Conservation (phyloP, 2,888 invertebrate genomes). For the Hypercompe scribonia region DNA sequence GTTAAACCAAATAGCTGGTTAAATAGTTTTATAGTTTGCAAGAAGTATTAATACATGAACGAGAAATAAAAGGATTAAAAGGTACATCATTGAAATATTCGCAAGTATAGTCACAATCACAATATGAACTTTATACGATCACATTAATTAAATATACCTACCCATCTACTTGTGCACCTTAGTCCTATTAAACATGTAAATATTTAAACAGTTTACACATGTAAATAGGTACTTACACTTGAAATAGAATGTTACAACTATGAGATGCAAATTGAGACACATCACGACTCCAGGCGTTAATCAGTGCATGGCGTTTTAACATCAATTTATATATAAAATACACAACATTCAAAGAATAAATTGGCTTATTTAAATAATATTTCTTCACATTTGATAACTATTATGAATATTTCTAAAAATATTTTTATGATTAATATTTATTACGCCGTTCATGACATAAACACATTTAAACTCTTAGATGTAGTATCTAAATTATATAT, state of each 20-base stretch:
- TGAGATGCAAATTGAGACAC: constrained; percentile 69
- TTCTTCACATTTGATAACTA: constrained; percentile 12
- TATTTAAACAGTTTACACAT: constrained; percentile 23
- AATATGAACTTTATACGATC: background rate
- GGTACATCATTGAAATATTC: background rate
- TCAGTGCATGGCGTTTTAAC: constrained; percentile 50
- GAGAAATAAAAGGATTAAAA: too few species aligned
- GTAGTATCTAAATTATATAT: too few species aligned
- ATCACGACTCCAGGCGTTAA: constrained; percentile 78
- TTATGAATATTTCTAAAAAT: constrained; percentile 3
- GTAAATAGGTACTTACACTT: constrained; percentile 21
- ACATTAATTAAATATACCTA: background rate
- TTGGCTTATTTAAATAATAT: constrained; percentile 1
- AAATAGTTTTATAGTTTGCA: too few species aligned
- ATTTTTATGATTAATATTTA: background rate
- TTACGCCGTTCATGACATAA: too few species aligned
- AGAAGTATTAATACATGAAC: too few species aligned
- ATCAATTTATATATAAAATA: constrained; percentile 24
- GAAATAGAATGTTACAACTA: constrained; percentile 29
- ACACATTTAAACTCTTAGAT: too few species aligned
- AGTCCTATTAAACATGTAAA: constrained; percentile 33
- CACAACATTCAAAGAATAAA: constrained; percentile 13
- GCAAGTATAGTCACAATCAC: background rate
- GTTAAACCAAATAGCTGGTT: too few species aligned
- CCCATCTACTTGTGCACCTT: constrained; percentile 1